Base-by-base conservation (phyloP, 2,113 vertebrate species). In the Nyctereutes procyonoides region DNA sequence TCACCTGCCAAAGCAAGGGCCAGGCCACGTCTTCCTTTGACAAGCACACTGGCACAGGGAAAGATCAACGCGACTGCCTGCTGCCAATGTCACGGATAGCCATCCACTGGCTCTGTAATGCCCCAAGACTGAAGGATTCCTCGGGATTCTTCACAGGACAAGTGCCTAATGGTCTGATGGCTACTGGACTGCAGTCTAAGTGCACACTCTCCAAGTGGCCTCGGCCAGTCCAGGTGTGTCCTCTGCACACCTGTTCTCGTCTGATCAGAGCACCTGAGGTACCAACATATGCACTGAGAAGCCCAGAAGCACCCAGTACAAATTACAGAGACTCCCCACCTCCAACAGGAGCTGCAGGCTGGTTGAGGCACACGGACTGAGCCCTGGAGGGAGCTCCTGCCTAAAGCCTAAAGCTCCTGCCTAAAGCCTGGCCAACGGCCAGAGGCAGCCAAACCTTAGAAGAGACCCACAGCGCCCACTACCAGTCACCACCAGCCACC, bases 291-390 rank as follows among this genome's bases (percentile, higher is more conserved):
- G 55, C 0, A 19, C 48, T 3, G 3, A 71, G 74, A 62, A 30
- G 16, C 53, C 63, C 35, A 51, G 62, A 65, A 60, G 48, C 24
- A 55, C 16, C 1, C 5, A 35, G 38, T 3, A 8, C 71, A 16
- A 24, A 9, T 71, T 35, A 76, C 55, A 51, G 56, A 80, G 85
- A 24, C 32, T 28, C 35, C 53, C 3, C 0, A 30, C n/a, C 28
- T 19, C 60, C 20, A 32, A 26, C 2, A 51, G 51, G 35, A 60
- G 30, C 63, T n/a, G 35, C 55, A 67, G n/a, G 89, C 55, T 60
- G 30, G 48, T 16, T 32, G 28, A 1, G 28, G 55, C 32, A 3
- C 67, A 30, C 0, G 5, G 53, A 35, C 16, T 1, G 0, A 10
- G 22, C 20, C 53, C 38, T 0, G 43, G 22, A 55, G 60, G 9